phyloP scores from a whole-genome alignment of 2,113 vertebrate genomes.

The Thalassoma bifasciatum region DNA sequence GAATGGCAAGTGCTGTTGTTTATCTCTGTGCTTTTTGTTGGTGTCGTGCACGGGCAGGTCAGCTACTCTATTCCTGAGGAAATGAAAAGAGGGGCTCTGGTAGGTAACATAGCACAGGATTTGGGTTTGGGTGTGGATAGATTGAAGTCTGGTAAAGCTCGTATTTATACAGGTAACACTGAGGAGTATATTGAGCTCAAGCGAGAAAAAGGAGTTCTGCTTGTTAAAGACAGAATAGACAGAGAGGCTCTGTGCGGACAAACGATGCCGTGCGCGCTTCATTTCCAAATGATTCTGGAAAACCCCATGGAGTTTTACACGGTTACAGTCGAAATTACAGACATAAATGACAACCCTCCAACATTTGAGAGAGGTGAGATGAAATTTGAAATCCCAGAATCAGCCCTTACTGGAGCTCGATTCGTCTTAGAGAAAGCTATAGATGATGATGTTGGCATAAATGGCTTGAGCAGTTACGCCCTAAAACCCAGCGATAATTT shows the following conservation, averaged over 20 bases:
- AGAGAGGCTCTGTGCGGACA: constrained; percentile 64
- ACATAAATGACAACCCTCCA: constrained; percentile 76
- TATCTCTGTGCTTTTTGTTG: constrained; percentile 19
- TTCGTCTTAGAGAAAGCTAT: constrained; percentile 65
- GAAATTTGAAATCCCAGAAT: constrained; percentile 68
- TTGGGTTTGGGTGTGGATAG: constrained; percentile 70
- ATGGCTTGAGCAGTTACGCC: constrained; percentile 63
- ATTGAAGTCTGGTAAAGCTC: constrained; percentile 68
- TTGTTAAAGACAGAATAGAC: constrained; percentile 69
- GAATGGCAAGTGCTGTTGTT: constrained; percentile 43
- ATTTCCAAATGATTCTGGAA: constrained; percentile 73
- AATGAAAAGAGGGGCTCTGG: constrained; percentile 45
- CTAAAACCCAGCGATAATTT: constrained; percentile 80
- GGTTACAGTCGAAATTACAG: constrained; percentile 61
- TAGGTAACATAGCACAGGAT: constrained; percentile 60
- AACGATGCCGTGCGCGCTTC: constrained; percentile 61
- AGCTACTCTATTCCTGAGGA: constrained; percentile 70
- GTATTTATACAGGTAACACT: constrained; percentile 76
- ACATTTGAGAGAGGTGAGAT: constrained; percentile 70
- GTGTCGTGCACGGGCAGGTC: constrained; percentile 41
- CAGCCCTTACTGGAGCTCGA: constrained; percentile 41
- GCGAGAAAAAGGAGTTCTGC: constrained; percentile 63
- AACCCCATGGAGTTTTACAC: constrained; percentile 74
- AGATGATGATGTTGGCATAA: constrained; percentile 63
- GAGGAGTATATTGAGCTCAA: constrained; percentile 76